Conservation (phyloP, 1,140 invertebrate genomes). For the Sarcophaga peregrina region DNA sequence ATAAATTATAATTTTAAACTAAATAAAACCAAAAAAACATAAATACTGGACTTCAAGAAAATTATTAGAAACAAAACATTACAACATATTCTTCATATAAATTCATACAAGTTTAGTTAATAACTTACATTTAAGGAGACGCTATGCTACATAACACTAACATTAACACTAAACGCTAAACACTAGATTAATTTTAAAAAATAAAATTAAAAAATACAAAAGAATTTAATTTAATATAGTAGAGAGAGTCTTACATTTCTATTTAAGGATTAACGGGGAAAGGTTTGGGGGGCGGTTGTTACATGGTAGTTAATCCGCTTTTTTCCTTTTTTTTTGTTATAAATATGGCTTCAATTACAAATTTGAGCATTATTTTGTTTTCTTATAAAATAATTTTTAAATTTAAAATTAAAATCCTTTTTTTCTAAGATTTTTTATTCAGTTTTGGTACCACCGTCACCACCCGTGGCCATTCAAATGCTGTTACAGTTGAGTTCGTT, state of each 20-base stretch:
- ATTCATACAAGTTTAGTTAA: too few relatives aligned
- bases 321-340: neutral
- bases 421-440: conserved; percentile 11
- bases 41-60: conserved; percentile 34
- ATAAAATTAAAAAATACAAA: neutral
- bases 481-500: neutral
- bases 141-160: neutral
- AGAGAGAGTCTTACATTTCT: neutral
- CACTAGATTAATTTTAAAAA: neutral
- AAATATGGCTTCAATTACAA: conserved; percentile 31
- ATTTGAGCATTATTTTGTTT: conserved; percentile 17
- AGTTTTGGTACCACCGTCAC: neutral
- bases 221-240: neutral
- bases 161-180: neutral
- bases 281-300: too few relatives aligned
- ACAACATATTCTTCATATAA: too few relatives aligned
- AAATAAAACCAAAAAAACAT: too few relatives aligned
- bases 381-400: neutral
- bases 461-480: conserved; percentile 35
- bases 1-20: neutral
- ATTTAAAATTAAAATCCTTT: neutral
- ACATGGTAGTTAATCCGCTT: too few relatives aligned
- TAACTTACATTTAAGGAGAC: neutral
- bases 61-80: neutral
- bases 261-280: too few relatives aligned